phyloP scores from a whole-genome alignment of 2,113 vertebrate genomes.

The Phalacrocorax pelagicus region DNA sequence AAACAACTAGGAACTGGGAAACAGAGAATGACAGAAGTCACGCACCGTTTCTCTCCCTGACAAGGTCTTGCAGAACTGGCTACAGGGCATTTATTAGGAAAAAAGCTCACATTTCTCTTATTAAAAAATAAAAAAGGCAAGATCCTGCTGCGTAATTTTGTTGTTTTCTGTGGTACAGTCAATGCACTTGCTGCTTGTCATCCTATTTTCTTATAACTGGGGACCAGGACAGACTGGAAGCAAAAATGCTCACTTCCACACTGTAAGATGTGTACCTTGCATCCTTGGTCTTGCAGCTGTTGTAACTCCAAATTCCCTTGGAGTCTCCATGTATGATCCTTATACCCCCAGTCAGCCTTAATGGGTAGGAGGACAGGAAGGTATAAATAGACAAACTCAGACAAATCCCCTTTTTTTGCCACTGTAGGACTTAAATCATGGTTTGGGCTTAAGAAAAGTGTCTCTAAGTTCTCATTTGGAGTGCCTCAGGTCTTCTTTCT shows the following conservation, averaged over 20 bases:
- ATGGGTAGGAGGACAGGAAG: background rate
- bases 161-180: background rate
- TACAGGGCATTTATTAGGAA: background rate
- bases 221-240: background rate
- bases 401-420: background rate
- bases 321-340: background rate
- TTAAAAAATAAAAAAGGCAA: background rate
- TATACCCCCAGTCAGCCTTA: background rate
- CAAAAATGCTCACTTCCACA: background rate
- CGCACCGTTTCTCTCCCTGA: background rate
- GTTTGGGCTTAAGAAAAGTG: background rate
- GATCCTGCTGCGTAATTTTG: background rate
- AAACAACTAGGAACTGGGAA: background rate
- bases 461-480: background rate
- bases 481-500: background rate
- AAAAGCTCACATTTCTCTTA: fast-evolving
- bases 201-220: background rate
- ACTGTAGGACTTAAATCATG: background rate
- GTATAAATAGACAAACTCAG: background rate
- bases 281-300: background rate
- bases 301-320: background rate
- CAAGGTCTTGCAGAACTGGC: background rate
- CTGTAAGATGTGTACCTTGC: background rate
- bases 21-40: background rate
- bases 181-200: background rate